A percentile compares a stretch with the other conserved stretches of the same genome.
Conservation (phyloP, 2,797 vertebrate species). For the Ambastaia sidthimunki region DNA sequence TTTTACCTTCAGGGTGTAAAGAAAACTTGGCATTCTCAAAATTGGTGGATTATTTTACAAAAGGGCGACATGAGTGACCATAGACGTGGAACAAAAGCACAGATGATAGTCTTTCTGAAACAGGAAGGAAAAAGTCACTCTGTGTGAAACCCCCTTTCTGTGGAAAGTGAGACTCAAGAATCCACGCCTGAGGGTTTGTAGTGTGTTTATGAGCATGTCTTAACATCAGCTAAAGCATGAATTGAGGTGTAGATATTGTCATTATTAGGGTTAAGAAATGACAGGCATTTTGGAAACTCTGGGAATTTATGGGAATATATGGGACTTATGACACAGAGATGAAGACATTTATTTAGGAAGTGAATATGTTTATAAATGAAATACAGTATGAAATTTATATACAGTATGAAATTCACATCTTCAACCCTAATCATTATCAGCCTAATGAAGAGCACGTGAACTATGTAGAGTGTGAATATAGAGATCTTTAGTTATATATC, state of each 20-base stretch:
- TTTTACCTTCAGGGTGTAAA: conserved; percentile 31
- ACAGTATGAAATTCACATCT: too few relatives aligned
- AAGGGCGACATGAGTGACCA: conserved; percentile 67
- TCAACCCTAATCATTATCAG: not conserved
- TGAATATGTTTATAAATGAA: too few relatives aligned
- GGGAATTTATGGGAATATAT: too few relatives aligned
- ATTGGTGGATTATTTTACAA: conserved; percentile 17
- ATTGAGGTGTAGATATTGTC: not conserved
- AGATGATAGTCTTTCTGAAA: conserved; percentile 65
- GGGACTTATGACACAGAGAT: too few relatives aligned
- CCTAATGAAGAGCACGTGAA: conserved; percentile 4
- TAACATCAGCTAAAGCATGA: conserved; percentile 28
- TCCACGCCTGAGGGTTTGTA: conserved; percentile 66
- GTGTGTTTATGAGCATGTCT: conserved; percentile 52
- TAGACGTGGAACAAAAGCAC: conserved; percentile 63
- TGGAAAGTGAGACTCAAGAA: conserved; percentile 54
- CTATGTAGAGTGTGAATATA: not conserved
- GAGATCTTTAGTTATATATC: not conserved
- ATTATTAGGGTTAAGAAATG: too few relatives aligned
- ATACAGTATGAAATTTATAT: too few relatives aligned
- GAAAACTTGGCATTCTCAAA: too few relatives aligned
- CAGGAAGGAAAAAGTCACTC: conserved; percentile 66
- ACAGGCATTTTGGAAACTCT: too few relatives aligned
- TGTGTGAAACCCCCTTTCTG: conserved; percentile 63
- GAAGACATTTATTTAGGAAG: too few relatives aligned